Percentiles rank a stretch among this genome's conserved stretches.
phyloP scores from a whole-genome alignment of 2,113 vertebrate genomes.

The Sebastes schlegelii region DNA sequence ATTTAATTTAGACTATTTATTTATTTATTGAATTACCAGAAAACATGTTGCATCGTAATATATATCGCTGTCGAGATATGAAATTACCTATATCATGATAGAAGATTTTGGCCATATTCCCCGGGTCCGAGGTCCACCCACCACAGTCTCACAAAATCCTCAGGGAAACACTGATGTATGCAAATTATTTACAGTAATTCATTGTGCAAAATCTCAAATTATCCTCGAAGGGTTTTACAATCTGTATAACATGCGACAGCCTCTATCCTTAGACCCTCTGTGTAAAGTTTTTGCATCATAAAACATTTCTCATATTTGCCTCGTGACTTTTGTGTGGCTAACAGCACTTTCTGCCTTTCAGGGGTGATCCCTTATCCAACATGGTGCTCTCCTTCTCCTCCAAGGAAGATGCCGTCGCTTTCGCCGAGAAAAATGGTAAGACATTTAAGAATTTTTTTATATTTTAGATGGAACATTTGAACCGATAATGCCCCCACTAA shows the following conservation, averaged over 20 bases:
- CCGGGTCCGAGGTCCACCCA: too few species aligned
- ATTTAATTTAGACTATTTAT: too few species aligned
- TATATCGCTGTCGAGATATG: too few species aligned
- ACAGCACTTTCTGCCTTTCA: constrained; percentile 65
- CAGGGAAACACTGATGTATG: too few species aligned
- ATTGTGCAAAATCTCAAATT: too few species aligned
- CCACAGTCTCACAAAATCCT: too few species aligned
- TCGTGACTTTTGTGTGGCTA: not conserved
- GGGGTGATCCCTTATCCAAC: constrained; percentile 96
- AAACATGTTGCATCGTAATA: too few species aligned
- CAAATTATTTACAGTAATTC: too few species aligned
- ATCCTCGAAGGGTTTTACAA: not conserved
- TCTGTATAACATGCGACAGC: not conserved
- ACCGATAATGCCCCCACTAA: not conserved
- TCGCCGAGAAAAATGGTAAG: constrained; percentile 97
- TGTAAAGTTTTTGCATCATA: not conserved
- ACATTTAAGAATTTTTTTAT: not conserved
- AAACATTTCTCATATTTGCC: not conserved
- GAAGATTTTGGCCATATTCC: too few species aligned
- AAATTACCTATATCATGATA: too few species aligned
- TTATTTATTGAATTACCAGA: too few species aligned
- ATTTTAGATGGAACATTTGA: not conserved
- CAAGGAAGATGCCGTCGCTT: constrained; percentile 95
- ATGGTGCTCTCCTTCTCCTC: constrained; percentile 90
- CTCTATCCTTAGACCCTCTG: not conserved